Evolutionary conservation across 2,888 invertebrate species (phyloP), one percentile per base, ranked within the genome.

Genomic region (Lottia gigantea): DNA sequence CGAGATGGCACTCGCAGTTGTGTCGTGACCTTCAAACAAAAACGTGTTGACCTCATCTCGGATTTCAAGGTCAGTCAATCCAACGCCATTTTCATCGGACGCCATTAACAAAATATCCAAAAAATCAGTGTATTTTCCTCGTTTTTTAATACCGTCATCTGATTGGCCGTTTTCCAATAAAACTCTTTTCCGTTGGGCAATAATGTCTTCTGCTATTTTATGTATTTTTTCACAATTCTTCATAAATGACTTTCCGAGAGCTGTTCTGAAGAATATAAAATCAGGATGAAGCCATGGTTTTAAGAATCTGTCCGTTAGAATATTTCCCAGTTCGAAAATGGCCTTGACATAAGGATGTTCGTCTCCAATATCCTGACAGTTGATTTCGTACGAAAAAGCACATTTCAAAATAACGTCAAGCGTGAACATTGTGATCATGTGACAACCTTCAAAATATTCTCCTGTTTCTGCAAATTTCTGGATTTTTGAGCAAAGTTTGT

Each of bases 11-110:
- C 83, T 83, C 2, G 84, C 80, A 25, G 85, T 84, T 4, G 85
- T 85, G 67, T 86, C 85, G 74, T 86, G 84, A 8, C 85, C 86
- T 85, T 71, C 75, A 75, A 80, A 77, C 47, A 79, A 64, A 55
- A 80, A 55, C 1, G 55, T 55, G 55, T 55, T 23, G 19, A 55
- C 55, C 23, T 55, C 55, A 23, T 19, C 55, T 23, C 55, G 12
- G 23, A 55, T 55, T 55, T 55, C 55, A 23, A 23, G 2, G 55
- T 55, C 55, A 23, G 55, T 55, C 15, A 55, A 55, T 15, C 55
- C 55, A 19, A 55, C 55, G 4, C 55, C 55, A 23, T 55, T 55
- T 14, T 23, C 55, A 23, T 55, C 55, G 2, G 12, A 23, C 15
- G 55, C 55, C 55, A 55, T 55, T 55, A 55, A 55, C 55, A 55